Evolutionary conservation across 2,113 vertebrate genomes (phyloP), one percentile per base, ranked within the genome.

Genomic region (Leptocoma aspasia): DNA sequence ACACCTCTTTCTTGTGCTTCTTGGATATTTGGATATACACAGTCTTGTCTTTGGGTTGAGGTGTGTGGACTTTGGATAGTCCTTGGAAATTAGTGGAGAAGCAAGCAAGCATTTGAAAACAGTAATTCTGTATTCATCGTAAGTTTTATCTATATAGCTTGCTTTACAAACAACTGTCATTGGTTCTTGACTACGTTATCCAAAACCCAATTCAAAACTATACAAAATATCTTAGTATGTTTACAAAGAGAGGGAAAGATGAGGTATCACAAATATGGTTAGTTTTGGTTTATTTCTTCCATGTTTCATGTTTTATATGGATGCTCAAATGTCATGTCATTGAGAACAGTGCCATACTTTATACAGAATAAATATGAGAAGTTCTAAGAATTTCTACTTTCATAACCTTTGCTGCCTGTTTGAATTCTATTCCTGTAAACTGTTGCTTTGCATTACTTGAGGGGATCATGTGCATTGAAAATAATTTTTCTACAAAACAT

Each of bases 181-280:
- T 81, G 28, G 9, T 82, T 86, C 42, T 93, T 71, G 33, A 35
- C 23, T 83, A 15, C 7, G 0, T 86, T 72, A 22, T 50, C 28
- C 30, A 80, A 90, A 72, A 12, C 7, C 4, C 15, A 23, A 4
- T 44, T 83, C 23, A 77, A 57, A 70, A n/a, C 15, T 23, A 3
- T 68, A 42, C n/a, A 2, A 8, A 42, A 14, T 6, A 17, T 9
- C 4, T 8, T 2, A 3, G 6, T 83, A 24, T 4, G 13, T 35
- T 92, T 24, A 33, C 8, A 82, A 21, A 17, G 17, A 50, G 33
- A 76, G 5, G 16, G 16, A 83, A 69, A 76, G 60, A 47, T 35
- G 23, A 78, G 2, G 8, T 42, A 45, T 75, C 27, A 37, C 33
- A 82, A 33, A 23, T 78, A 28, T 5, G 14, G 7, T 31, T 75